phyloP scores from a whole-genome alignment of 2,888 invertebrate genomes.

The Smittia sp. region DNA sequence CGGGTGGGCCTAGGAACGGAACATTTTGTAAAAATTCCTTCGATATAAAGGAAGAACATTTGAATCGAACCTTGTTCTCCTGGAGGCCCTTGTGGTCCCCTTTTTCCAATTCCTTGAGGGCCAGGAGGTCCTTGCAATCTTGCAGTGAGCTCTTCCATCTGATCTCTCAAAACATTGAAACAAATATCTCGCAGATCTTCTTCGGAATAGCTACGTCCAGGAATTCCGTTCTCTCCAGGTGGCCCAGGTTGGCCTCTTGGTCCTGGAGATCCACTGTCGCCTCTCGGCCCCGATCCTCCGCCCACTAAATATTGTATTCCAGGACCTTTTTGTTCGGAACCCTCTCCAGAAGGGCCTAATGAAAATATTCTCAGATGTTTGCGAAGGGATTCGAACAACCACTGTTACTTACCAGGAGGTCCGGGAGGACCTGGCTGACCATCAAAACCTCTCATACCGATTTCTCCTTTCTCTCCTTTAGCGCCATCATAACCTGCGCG shows the following conservation, averaged over 20 bases:
- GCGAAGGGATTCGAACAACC: no score
- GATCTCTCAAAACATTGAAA: slow-evolving; percentile 68
- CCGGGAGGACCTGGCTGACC: slow-evolving; percentile 51
- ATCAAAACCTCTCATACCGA: neutral
- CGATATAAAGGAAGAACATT: neutral
- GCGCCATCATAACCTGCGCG: neutral
- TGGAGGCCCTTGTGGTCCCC: neutral
- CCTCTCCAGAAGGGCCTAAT: neutral
- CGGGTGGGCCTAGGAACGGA: neutral
- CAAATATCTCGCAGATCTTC: slow-evolving; percentile 78
- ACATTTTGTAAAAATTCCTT: neutral
- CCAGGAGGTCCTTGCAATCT: slow-evolving; percentile 27
- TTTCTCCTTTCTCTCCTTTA: slow-evolving; percentile 13
- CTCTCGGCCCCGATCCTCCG: neutral
- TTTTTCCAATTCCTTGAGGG: neutral
- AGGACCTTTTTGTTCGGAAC: neutral
- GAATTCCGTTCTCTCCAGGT: slow-evolving; percentile 18
- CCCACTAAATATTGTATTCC: neutral
- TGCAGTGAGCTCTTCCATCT: slow-evolving; percentile 27
- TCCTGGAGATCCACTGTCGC: slow-evolving; percentile 15
- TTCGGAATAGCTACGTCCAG: slow-evolving; percentile 59
- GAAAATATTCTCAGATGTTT: no score
- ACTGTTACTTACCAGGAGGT: neutral
- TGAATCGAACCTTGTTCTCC: slow-evolving; percentile 2
- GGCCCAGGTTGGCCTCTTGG: slow-evolving; percentile 6